Percentiles rank a stretch among this genome's conserved stretches.
phyloP scores from a whole-genome alignment of 2,888 invertebrate species.

The Drosophila austrosaltans region DNA sequence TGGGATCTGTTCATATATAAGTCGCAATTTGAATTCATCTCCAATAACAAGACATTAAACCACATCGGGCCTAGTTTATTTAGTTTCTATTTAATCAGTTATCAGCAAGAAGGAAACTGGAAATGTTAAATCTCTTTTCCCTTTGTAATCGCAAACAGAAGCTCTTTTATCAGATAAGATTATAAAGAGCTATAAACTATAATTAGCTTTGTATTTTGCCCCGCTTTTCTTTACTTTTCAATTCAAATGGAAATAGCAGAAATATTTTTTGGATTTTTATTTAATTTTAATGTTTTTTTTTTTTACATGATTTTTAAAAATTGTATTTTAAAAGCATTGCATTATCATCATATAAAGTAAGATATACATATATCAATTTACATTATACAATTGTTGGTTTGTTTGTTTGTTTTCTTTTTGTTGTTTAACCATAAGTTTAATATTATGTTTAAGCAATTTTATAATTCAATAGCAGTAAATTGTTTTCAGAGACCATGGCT shows the following conservation, averaged over 20 bases:
- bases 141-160: neutral
- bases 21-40: neutral
- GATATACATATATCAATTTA: constrained; percentile 65
- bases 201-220: neutral
- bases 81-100: neutral
- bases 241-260: neutral
- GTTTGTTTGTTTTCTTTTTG: constrained; percentile 52
- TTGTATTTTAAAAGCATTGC: constrained; percentile 81
- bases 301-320: constrained; percentile 75
- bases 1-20: too few relatives aligned
- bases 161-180: neutral
- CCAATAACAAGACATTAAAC: neutral
- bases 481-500: constrained; percentile 78
- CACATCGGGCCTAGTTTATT: neutral
- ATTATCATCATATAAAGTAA: constrained; percentile 74
- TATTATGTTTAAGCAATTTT: constrained; percentile 76
- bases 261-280: constrained; percentile 57
- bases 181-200: neutral
- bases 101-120: neutral
- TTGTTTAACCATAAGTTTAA: constrained; percentile 70
- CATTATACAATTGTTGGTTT: constrained; percentile 69
- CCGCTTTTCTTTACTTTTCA: too few relatives aligned
- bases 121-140: neutral
- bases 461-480: constrained; percentile 78
- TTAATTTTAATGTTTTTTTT: constrained; percentile 74